A percentile compares a stretch with the other conserved stretches of the same genome.
These are phyloP conservation scores for Girardinus metallicus DNA, from an alignment of 2,797 vertebrate species.

Conservation along the genomic window DNA sequence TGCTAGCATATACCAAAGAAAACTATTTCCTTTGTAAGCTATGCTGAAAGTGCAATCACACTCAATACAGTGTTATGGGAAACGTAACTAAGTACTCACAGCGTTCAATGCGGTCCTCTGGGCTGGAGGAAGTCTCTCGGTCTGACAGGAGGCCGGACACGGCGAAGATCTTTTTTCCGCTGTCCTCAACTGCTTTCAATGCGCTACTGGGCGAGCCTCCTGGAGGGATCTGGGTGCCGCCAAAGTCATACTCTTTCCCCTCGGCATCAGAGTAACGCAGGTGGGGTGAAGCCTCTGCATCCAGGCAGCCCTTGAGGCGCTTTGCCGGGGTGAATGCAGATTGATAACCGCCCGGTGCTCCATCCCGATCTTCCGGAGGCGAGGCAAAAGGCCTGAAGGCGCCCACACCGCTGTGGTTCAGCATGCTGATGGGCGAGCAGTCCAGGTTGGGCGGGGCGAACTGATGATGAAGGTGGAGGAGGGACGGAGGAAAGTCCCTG, in stretches of 20 bases:
- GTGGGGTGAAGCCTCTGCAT: conserved; percentile 94
- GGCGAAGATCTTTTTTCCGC: conserved; percentile 97
- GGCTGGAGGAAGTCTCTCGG: conserved; percentile 96
- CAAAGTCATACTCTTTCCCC: conserved; percentile 98
- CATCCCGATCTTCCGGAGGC: conserved; percentile 92
- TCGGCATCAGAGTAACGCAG: conserved; percentile 98
- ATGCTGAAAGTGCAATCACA: not conserved
- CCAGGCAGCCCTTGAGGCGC: conserved; percentile 97
- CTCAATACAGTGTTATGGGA: not conserved
- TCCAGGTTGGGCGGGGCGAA: conserved; percentile 98
- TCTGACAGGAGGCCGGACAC: conserved; percentile 99
- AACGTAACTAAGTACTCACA: conserved; percentile 87
- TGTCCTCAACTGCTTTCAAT: conserved; percentile 95
- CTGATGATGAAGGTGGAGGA: conserved; percentile 98
- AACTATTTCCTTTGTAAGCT: not conserved
- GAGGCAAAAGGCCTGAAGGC: conserved; percentile 98
- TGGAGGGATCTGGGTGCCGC: conserved; percentile 91
- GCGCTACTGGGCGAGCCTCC: conserved; percentile 90
- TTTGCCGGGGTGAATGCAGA: conserved; percentile 98
- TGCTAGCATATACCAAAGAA: not conserved
- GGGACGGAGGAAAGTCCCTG: conserved; percentile 96
- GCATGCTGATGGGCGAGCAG: conserved; percentile 98
- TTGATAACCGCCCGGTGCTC: conserved; percentile 91
- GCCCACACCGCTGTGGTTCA: conserved; percentile 97
- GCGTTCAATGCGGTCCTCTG: conserved; percentile 97